Evolutionary conservation across 2,113 vertebrate genomes (phyloP), one percentile per base, ranked within the genome.

Genomic region (Gymnobelideus leadbeateri): DNA sequence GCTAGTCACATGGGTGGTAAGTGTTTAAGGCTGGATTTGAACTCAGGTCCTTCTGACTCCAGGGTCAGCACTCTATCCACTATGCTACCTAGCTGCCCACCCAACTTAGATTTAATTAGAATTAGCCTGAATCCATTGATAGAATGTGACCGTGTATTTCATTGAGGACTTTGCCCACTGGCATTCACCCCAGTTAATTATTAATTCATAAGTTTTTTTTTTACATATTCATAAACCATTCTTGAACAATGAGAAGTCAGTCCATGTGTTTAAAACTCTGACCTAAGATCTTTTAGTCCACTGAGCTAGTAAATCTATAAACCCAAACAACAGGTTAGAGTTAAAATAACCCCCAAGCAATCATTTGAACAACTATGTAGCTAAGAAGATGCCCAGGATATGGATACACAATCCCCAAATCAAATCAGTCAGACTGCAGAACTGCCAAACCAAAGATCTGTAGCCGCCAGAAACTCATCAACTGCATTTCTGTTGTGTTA

Each of bases 341-440:
- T 89, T 93, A 92, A 97, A 93, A 4, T 77, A 91, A 77, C 0
- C 31, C 0, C 8, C 91, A 24, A 50, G 51, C 25, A 93, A 57
- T 95, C 10, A 90, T 95, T 95, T 96, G 9, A 91, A 77, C 2
- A 95, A 51, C 90, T 94, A 2, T 28, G 8, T 43, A 96, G 3
- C 10, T 89, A 50, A 47, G 23, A 77, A 51, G 10, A 95, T 89
- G 50, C 19, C 43, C 21, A 92, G 14, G 91, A 31, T 11, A 51
- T 95, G 9, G 1, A 46, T 52, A 11, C 23, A 91, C 43, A 92
- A 2, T 55, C 1, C 3, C 90, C 37, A 95, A 89, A 91, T 93
- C 28, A 93, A 94, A 94, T 26, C 77, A 53, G 2, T 61, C 10
- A 92, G 91, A 94, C 10, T 7, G 1, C 8, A 51, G 8, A 89